Percentiles rank a stretch among this genome's conserved stretches.
These are phyloP conservation scores for Calyptomena viridis DNA, from an alignment of 2,113 vertebrate species.

Conservation along the genomic window DNA sequence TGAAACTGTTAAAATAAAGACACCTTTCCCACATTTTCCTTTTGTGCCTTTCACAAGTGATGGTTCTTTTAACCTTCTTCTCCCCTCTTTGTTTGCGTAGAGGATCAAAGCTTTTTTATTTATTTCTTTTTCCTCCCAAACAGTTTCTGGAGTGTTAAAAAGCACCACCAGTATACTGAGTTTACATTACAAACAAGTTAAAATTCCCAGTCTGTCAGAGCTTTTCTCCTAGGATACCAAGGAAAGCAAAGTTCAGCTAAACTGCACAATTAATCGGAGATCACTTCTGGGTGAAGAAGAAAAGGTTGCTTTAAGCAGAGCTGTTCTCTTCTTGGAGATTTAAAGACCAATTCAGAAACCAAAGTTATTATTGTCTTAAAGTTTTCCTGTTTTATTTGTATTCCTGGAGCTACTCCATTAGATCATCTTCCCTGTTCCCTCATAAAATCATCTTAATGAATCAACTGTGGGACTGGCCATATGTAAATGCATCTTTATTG, in stretches of 20 bases:
- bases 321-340: slow-evolving; percentile 54
- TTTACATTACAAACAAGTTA: slow-evolving; percentile 75
- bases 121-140: slow-evolving; percentile 18
- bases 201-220: slow-evolving; percentile 72
- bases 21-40: not conserved
- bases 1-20: slow-evolving; percentile 36
- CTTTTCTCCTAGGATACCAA: slow-evolving; percentile 74
- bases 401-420: slow-evolving; percentile 43
- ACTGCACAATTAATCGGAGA: slow-evolving; percentile 67
- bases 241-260: slow-evolving; percentile 73
- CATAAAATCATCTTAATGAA: slow-evolving; percentile 66
- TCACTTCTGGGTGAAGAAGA: slow-evolving; percentile 62
- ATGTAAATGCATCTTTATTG: slow-evolving; percentile 42
- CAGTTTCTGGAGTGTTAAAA: slow-evolving; percentile 52
- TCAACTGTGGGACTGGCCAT: slow-evolving; percentile 30
- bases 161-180: slow-evolving; percentile 58
- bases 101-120: slow-evolving; percentile 60
- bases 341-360: slow-evolving; percentile 56
- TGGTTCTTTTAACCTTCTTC: slow-evolving; percentile 45
- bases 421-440: slow-evolving; percentile 45
- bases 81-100: slow-evolving; percentile 65
- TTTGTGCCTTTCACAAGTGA: slow-evolving; percentile 17
- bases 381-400: slow-evolving; percentile 59
- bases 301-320: slow-evolving; percentile 58
- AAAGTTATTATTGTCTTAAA: slow-evolving; percentile 66